phyloP scores from a whole-genome alignment of 2,888 invertebrate species.

The Agriopis aurantiaria region DNA sequence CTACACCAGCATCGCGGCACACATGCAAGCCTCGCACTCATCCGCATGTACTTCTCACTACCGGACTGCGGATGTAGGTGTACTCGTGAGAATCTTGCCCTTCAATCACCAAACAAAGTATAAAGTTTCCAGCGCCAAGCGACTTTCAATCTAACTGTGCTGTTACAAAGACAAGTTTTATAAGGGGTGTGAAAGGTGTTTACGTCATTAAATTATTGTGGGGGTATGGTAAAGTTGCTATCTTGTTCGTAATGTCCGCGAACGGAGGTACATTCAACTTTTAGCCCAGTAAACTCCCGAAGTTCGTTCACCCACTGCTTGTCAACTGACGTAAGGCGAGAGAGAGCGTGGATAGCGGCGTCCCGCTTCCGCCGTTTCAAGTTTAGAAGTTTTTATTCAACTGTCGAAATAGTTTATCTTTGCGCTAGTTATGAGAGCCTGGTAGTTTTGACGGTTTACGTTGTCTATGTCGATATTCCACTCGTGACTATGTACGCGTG shows the following conservation, averaged over 20 bases:
- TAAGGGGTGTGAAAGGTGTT: conserved; percentile 62
- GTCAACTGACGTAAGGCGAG: conserved; percentile 84
- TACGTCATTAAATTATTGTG: conserved; percentile 57
- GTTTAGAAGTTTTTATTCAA: conserved; percentile 82
- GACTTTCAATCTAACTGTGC: conserved; percentile 61
- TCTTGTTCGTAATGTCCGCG: conserved; percentile 87
- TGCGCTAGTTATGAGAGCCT: conserved; percentile 75
- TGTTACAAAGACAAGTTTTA: conserved; percentile 51
- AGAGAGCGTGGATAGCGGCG: conserved; percentile 69
- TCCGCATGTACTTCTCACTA: conserved; percentile 79
- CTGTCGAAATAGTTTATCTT: conserved; percentile 82
- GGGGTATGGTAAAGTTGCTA: conserved; percentile 83
- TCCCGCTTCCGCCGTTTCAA: conserved; percentile 74
- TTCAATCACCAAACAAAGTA: conserved; percentile 61
- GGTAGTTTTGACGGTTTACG: conserved; percentile 82
- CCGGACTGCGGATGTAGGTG: conserved; percentile 73
- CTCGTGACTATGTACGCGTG: conserved; percentile 56
- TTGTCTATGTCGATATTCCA: conserved; percentile 80
- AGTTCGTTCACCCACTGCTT: conserved; percentile 87
- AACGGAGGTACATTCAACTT: conserved; percentile 87
- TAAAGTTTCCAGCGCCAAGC: conserved; percentile 41
- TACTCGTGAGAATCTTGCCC: conserved; percentile 84
- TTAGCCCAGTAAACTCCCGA: conserved; percentile 86
- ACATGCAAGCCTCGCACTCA: conserved; percentile 61
- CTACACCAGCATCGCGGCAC: conserved; percentile 81